Base-by-base conservation (phyloP, 1,140 invertebrate genomes). In the Varroa destructor region DNA sequence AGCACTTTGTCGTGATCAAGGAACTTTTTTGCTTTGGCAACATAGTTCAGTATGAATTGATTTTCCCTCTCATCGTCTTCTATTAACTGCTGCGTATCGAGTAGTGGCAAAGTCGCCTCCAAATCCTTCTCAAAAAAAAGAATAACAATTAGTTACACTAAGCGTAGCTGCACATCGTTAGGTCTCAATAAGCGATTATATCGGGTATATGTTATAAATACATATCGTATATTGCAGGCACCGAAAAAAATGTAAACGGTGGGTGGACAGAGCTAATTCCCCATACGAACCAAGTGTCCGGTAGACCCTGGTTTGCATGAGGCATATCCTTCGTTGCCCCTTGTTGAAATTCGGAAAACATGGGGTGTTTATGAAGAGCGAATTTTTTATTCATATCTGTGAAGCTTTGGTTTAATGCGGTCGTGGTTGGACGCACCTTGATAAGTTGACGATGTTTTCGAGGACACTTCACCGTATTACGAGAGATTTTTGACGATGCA, bases 1-100 rank as follows among this genome's bases (percentile, higher is more conserved):
- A 67, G 61, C 12, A 67, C 46, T 40, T 67, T 67, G 40, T 67
- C 61, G 12, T 67, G 61, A 40, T 67, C 61, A 46, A 67, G 12
- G 61, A 67, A 67, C 46, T 67, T 67, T 8, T 67, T 67, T 40
- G 61, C 61, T 67, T 67, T 67, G 12, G 61, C 46, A 40, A 67
- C 61, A 8, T 43, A 67, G 40, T 67, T 67, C 40, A 46, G 10
- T 14, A 67, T 40, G 37, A 67, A 67, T 8, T 67, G 61, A 67
- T 67, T 46, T 40, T 67, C 61, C 14, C 61, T 40, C 12, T 14
- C 14, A 8, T 67, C 61, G 37, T 67, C 61, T 12, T 67, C 40
- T 12, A 36, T 12, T 3, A 67, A 8, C 46, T 67, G 61, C 37
- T 67, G 61, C 5, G 40, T 40, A 8, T 67, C 61, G 12, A 67